Evolutionary conservation across 2,113 vertebrate species (phyloP).

Genomic region (Pavo muticus): DNA sequence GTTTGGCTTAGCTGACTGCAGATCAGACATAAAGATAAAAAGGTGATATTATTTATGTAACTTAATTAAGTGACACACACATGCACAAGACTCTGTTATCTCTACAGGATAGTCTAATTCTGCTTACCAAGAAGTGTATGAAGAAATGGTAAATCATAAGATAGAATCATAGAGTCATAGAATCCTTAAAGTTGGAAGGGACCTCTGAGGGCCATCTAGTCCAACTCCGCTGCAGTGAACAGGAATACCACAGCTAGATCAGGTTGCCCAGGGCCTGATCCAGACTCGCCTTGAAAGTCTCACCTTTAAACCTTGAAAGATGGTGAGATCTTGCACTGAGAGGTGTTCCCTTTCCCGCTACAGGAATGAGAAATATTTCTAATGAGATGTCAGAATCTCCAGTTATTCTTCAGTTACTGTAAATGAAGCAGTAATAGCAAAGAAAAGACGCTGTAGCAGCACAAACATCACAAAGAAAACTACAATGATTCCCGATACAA

Average conservation of each 20-base stretch:
- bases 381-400: conserved; percentile 31
- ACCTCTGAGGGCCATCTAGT: no score
- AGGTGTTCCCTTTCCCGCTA: not conserved
- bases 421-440: conserved; percentile 56
- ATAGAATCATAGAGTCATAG: no score
- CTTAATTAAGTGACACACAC: not conserved
- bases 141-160: not conserved
- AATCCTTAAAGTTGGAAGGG: no score
- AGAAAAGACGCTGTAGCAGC: conserved; percentile 31
- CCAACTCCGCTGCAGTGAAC: no score
- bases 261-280: no score
- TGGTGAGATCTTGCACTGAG: not conserved
- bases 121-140: not conserved
- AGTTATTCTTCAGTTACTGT: conserved; percentile 38
- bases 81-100: not conserved
- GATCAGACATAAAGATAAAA: not conserved
- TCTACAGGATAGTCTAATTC: not conserved
- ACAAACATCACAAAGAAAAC: conserved; percentile 4
- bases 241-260: no score
- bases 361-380: conserved; percentile 20
- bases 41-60: not conserved
- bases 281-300: no score
- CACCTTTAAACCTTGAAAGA: not conserved
- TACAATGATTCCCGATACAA: not conserved
- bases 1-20: not conserved